Evolutionary conservation across 2,113 vertebrate species (phyloP).

Genomic region (Aphelocoma coerulescens): DNA sequence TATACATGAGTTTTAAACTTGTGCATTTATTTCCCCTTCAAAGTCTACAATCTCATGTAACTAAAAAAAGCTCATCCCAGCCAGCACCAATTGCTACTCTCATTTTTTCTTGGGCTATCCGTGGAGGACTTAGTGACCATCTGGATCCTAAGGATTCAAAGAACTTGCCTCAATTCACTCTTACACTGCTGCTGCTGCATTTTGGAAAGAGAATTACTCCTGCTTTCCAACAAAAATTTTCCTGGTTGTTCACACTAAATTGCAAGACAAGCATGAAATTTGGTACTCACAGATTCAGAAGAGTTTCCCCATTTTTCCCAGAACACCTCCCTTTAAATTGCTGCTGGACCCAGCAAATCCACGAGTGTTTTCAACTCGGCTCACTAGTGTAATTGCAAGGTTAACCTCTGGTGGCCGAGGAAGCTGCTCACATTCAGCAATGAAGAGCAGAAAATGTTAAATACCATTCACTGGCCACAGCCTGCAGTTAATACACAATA

Average conservation of each 20-base stretch:
- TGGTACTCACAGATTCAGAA: not conserved
- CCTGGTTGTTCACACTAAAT: not conserved
- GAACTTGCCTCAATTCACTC: not conserved
- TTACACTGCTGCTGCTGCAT: not conserved
- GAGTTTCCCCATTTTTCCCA: not conserved
- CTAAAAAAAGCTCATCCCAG: not conserved
- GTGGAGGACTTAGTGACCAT: not conserved
- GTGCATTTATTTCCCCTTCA: not conserved
- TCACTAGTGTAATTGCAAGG: not conserved
- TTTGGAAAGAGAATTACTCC: not conserved
- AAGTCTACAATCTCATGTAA: not conserved
- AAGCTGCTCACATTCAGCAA: not conserved
- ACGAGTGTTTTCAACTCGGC: accelerated
- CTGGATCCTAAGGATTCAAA: not conserved
- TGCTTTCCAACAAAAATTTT: not conserved
- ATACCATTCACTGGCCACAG: conserved; percentile 34
- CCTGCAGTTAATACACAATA: conserved; percentile 57
- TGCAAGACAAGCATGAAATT: not conserved
- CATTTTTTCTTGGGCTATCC: not conserved
- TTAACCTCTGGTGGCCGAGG: conserved; percentile 9
- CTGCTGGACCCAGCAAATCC: not conserved
- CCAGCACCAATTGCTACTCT: not conserved
- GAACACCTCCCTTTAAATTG: not conserved
- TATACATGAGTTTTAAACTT: not conserved
- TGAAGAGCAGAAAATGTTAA: conserved; percentile 36